phyloP scores from a whole-genome alignment of 2,797 vertebrate genomes.

The Zonotrichia albicollis region DNA sequence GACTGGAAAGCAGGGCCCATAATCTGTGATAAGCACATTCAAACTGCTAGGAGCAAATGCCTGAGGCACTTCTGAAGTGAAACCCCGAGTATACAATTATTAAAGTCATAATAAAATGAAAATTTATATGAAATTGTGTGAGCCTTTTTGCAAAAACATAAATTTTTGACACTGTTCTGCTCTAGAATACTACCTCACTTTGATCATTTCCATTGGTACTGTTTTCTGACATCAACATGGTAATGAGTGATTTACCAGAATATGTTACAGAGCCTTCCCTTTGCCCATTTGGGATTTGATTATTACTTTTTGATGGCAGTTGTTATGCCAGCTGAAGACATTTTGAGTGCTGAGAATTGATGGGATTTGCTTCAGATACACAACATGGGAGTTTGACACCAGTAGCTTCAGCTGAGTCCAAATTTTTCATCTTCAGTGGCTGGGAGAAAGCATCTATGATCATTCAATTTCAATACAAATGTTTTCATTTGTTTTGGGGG shows the following conservation, averaged over 20 bases:
- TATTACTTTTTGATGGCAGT: not conserved
- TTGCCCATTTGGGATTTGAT: not conserved
- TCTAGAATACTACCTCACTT: not conserved
- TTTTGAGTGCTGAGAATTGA: not conserved
- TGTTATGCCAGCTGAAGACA: not conserved
- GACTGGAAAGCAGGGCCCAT: not conserved
- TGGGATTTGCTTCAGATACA: not conserved
- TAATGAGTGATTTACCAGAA: not conserved
- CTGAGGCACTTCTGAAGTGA: not conserved
- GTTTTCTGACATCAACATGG: not conserved
- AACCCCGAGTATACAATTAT: not conserved
- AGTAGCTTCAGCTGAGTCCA: fast-evolving
- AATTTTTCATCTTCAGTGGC: not conserved
- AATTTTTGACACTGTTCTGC: not conserved
- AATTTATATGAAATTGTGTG: not conserved
- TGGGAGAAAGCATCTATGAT: fast-evolving
- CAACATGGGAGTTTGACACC: not conserved
- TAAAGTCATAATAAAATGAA: not conserved
- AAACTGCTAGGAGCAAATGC: not conserved
- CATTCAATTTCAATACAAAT: not conserved
- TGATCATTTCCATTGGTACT: not conserved
- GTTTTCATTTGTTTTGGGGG: not conserved
- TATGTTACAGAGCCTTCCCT: not conserved
- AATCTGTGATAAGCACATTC: not conserved
- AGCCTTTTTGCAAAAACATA: not conserved